These are phyloP conservation scores for Amblyopsis rosae DNA, from an alignment of 2,113 vertebrate species.

Conservation along the genomic window DNA sequence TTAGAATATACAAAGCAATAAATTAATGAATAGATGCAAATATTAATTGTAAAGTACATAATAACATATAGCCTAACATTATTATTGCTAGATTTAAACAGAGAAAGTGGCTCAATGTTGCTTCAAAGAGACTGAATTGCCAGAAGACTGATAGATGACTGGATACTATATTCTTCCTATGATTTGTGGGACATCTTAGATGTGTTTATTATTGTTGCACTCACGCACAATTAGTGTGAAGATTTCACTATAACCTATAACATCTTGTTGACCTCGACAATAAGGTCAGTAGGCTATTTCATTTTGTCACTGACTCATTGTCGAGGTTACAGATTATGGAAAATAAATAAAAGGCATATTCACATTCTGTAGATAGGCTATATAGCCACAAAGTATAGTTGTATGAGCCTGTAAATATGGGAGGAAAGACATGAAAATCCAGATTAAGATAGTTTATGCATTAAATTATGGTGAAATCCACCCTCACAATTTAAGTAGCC, in stretches of 20 bases:
- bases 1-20: too few relatives aligned
- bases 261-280: too few relatives aligned
- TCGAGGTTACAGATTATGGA: not conserved
- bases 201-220: not conserved
- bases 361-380: not conserved
- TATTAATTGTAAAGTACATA: not conserved
- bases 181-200: not conserved
- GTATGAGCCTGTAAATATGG: not conserved
- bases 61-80: not conserved
- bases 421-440: not conserved
- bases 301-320: not conserved
- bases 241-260: not conserved
- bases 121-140: not conserved
- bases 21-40: too few relatives aligned
- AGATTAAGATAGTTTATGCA: not conserved
- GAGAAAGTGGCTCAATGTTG: not conserved
- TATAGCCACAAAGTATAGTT: too few relatives aligned
- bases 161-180: not conserved
- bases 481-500: constrained; percentile 30
- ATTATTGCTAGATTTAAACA: not conserved
- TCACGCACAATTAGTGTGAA: constrained; percentile 8
- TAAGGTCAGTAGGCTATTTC: too few relatives aligned
- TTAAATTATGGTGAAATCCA: not conserved
- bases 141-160: not conserved
- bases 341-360: not conserved